Conservation (phyloP, 2,113 vertebrate species). For the Nothoprocta pentlandii region DNA sequence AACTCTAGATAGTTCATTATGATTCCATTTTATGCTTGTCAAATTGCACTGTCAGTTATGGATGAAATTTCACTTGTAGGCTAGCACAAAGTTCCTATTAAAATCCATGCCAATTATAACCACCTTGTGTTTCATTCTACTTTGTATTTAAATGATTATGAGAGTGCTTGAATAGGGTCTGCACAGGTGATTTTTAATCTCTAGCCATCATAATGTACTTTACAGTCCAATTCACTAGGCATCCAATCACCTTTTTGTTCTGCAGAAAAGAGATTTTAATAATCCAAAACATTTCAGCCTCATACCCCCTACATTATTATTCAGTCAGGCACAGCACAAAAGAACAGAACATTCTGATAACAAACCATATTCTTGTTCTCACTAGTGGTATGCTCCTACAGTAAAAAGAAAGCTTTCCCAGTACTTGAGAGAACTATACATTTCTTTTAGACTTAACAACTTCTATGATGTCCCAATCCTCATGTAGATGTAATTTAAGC, state of each 20-base stretch:
- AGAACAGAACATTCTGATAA: neutral
- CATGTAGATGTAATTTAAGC: neutral
- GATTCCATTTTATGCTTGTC: neutral
- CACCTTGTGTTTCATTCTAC: neutral
- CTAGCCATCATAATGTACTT: neutral
- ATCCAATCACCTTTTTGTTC: neutral
- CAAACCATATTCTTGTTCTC: accelerated
- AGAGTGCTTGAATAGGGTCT: neutral
- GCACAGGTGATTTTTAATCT: slow-evolving; percentile 9
- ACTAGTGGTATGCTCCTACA: neutral
- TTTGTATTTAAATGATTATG: slow-evolving; percentile 13
- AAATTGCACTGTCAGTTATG: neutral
- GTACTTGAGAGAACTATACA: neutral
- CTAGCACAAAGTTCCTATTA: neutral
- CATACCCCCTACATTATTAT: neutral
- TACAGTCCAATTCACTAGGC: neutral
- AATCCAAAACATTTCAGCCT: slow-evolving; percentile 2
- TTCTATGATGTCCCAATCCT: neutral
- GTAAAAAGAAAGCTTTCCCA: neutral
- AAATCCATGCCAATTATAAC: neutral
- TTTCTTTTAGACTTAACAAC: neutral
- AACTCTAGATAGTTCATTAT: neutral
- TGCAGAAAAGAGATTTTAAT: slow-evolving; percentile 21
- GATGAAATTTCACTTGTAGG: slow-evolving; percentile 7
- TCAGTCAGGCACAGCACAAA: neutral